Base-by-base conservation (phyloP, 2,797 vertebrate species). In the Meriones psammophilus region DNA sequence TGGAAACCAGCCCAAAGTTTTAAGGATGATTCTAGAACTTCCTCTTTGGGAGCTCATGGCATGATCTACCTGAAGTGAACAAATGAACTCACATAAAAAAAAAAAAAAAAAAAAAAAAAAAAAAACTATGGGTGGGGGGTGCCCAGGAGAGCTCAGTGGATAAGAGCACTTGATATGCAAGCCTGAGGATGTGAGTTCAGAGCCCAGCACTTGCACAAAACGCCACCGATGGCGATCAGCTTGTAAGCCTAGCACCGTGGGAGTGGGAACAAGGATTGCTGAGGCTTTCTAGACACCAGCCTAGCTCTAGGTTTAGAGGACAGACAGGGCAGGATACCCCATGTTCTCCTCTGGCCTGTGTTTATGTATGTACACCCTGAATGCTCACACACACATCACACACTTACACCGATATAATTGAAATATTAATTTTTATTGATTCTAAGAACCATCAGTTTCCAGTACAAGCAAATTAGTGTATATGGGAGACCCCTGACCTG, bases 91-190 rank as follows among this genome's bases (percentile, higher is more conserved):
- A 85, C 14, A 33, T 20, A 92, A 69, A 94, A 15, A 33, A 88
- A 94, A 71, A 33, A 88, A 94, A 71, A 33, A 88, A 94, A 71
- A 33, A 88, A 94, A 71, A 33, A 88, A 94, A 92, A 69, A 94
- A 15, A n/a, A 85, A 94, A 71, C 2, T 73, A 79, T n/a, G 50
- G 50, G 50, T 8, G 66, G 56, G 14, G 83, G 14, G 10, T 9
- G 13, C 64, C 46, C 42, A n/a, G 50, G 84, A 86, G 50, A 56
- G 50, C 33, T 71, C 46, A 18, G 2, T n/a, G n/a, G 66, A 26
- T 56, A 56, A 86, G 7, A 71, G 50, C 36, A 58, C 24, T 56
- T 56, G 68, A 36, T 87, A 26, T n/a, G 14, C 68, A 71, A 87
- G 1, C 24, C 10, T 58, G 50, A 39, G 33, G 68, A 87, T n/a